Evolutionary conservation across 2,113 vertebrate species (phyloP), one percentile per base, ranked within the genome.

Genomic region (Elaphurus davidianus): DNA sequence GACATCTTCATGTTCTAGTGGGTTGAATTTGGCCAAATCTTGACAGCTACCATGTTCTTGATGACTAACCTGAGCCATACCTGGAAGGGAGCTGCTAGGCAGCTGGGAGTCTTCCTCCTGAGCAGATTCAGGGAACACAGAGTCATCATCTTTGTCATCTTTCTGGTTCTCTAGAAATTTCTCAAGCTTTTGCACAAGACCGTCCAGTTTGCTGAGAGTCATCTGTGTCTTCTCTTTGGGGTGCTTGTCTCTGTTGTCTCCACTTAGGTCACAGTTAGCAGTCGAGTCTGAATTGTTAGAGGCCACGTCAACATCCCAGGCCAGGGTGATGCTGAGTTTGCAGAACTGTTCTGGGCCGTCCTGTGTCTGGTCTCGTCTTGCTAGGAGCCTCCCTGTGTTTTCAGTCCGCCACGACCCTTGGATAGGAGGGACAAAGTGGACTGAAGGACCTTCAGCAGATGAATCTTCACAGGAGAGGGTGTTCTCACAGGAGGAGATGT

Each of bases 171-270:
- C 89, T 62, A 94, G 60, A 93, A 95, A 62, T 19, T 45, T 82
- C 85, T 98, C 67, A 27, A 97, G 92, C 27, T 90, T 96, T 67
- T 96, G 64, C 25, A 97, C 21, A 15, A 98, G 87, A 36, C 47
- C 23, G 0, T 98, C 50, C 13, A 97, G 64, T 87, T 92, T 94
- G 28, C 55, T 33, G 47, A 86, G 64, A 40, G 97, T 93, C 87
- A 76, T 33, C 16, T 92, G 17, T 52, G 81, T 90, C 28, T 27
- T 85, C 19, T 60, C 87, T 60, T 90, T 9, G 3, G 52, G 87
- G 7, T 36, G 50, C 45, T 74, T 93, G 12, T 86, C 60, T 36
- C 12, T 52, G 23, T 47, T 27, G 33, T 52, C 19, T 21, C 54
- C 10, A 0, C 45, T 33, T 23, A 59, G 84, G 79, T 52, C 43